Conservation (phyloP, 2,113 vertebrate species). For the Colius striatus region DNA sequence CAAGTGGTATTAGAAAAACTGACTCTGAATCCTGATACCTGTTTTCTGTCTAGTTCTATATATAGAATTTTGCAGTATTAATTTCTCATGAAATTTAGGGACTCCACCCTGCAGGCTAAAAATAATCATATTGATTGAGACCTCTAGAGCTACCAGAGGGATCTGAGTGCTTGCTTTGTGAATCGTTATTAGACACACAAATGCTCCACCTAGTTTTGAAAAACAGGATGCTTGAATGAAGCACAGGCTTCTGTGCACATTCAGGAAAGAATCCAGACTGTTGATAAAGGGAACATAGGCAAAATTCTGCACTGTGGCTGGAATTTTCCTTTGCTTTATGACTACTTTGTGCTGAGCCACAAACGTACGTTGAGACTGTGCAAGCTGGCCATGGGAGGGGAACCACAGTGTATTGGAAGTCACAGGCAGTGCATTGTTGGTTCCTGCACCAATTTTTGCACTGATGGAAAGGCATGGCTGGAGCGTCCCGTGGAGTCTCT, state of each 20-base stretch:
- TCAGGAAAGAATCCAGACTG: neutral
- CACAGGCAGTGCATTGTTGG: neutral
- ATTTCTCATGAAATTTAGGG: neutral
- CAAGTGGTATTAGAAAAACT: neutral
- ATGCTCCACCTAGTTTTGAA: neutral
- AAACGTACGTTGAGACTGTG: neutral
- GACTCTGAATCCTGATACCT: neutral
- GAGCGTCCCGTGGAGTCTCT: neutral
- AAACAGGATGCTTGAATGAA: neutral
- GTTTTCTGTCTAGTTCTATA: neutral
- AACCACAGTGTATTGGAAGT: neutral
- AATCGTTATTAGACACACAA: neutral
- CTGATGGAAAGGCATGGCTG: neutral
- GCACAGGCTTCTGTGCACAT: fast-evolving
- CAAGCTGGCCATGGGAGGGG: neutral
- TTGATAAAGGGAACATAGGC: neutral
- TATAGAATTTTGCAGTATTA: neutral
- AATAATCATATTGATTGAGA: neutral
- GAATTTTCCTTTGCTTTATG: neutral
- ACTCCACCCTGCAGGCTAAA: neutral
- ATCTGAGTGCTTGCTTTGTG: neutral
- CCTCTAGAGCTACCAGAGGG: neutral
- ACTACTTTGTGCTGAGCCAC: neutral
- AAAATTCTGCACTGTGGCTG: neutral
- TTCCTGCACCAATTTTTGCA: neutral